Base-by-base conservation (phyloP, 2,888 invertebrate genomes). In the Conops quadrifasciatus region DNA sequence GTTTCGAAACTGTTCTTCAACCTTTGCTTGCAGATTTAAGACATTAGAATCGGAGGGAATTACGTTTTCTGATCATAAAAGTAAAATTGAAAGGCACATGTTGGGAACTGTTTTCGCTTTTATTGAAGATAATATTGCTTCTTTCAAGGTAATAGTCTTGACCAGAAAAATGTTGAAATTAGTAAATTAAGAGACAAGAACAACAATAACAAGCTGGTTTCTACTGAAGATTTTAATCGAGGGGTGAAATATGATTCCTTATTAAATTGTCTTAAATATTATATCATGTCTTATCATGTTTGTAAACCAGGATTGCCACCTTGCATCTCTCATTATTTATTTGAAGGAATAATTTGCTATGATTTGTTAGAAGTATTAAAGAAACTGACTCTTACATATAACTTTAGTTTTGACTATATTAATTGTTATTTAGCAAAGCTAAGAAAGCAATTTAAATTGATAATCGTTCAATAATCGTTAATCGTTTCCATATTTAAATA, bases 281-380 rank as follows among this genome's bases (percentile, higher is more conserved):
- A n/a, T n/a, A n/a, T n/a, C n/a, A n/a, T n/a, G n/a, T n/a, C n/a
- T n/a, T n/a, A 45, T 71, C 67, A 67, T 45, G 71, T 71, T 64
- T 68, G 71, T 24, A 71, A 71, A 47, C 68, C 71, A 30, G 71
- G 67, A 43, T 21, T 68, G 28, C 71, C 68, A 47, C 71, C 71
- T 53, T 64, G 71, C 47, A 71, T 71, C 62, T 67, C 71, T 49
- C 68, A 69, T 26, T 68, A 68, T 64, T 67, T 72, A 58, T 68
- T 72, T 59, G 72, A 68, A 64, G 72, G 72, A 68, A 67, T 72
- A 47, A 47, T 72, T 72, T 58, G 69, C 11, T 73, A 49, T 51
- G 66, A 73, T 53, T 72, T 71, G 60, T 43, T 71, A 21, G 63
- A 49, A 71, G 47, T 67, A 49, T 67, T 63, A 63, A 53, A 67